These are phyloP conservation scores for Ispidina picta DNA, from an alignment of 2,797 vertebrate genomes.

Conservation along the genomic window DNA sequence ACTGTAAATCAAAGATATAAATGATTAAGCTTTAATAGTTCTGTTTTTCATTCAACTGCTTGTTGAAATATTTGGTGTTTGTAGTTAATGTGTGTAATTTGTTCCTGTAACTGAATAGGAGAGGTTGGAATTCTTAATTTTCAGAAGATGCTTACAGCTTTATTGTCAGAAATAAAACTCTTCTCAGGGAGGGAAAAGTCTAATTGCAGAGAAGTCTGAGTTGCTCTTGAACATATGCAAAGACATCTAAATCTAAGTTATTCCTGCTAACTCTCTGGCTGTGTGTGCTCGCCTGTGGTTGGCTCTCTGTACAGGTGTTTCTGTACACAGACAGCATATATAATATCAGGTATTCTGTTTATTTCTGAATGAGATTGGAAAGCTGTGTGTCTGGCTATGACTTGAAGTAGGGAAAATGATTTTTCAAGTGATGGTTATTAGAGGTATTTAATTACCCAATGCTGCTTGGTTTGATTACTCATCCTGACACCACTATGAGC, in stretches of 20 bases:
- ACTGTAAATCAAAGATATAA: not conserved
- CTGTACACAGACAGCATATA: not conserved
- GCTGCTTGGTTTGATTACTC: not conserved
- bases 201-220: not conserved
- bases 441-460: not conserved
- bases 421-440: not conserved
- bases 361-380: not conserved
- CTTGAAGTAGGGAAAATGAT: not conserved
- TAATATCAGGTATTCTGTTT: not conserved
- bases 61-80: not conserved
- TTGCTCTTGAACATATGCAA: not conserved
- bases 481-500: fast-evolving
- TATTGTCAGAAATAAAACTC: not conserved
- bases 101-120: not conserved
- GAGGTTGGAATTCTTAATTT: not conserved
- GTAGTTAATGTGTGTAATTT: not conserved
- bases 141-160: not conserved
- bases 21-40: not conserved
- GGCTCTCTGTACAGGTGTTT: not conserved
- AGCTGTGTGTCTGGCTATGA: not conserved
- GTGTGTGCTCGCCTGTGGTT: not conserved
- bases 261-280: not conserved
- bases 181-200: not conserved
- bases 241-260: not conserved
- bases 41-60: not conserved